Conservation (phyloP, 2,113 vertebrate genomes). For the Clarias gariepinus region DNA sequence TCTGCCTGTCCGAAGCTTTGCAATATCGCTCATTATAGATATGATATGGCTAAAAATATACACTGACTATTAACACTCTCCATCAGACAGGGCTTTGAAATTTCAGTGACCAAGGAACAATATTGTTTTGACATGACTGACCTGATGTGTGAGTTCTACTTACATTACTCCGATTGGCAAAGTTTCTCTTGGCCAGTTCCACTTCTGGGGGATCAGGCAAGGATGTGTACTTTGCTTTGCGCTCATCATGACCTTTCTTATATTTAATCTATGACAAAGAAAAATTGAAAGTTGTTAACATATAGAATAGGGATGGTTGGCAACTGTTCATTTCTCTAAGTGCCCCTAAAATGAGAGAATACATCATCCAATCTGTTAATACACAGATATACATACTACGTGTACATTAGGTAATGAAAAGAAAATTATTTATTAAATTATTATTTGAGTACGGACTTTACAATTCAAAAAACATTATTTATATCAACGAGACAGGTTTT, state of each 20-base stretch:
- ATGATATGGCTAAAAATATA: conserved; percentile 20
- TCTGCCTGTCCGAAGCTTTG: conserved; percentile 22
- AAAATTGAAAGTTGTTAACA: conserved; percentile 22
- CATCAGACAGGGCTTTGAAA: background rate
- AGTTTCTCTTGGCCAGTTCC: conserved; percentile 86
- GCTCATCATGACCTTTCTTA: conserved; percentile 88
- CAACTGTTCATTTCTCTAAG: background rate
- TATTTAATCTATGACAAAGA: conserved; percentile 79
- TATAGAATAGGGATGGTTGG: background rate
- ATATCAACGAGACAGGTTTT: background rate
- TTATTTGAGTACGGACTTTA: background rate
- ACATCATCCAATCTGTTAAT: background rate
- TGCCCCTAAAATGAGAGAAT: background rate
- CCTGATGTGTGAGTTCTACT: conserved; percentile 60
- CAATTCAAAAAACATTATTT: background rate
- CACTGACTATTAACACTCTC: background rate
- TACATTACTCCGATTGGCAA: conserved; percentile 88
- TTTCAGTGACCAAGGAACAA: background rate
- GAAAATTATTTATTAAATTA: too few species aligned
- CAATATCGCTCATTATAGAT: background rate
- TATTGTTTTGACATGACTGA: background rate
- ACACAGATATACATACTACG: background rate
- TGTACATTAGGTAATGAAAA: background rate
- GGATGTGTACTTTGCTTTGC: conserved; percentile 84
- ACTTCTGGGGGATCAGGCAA: conserved; percentile 88